phyloP scores from a whole-genome alignment of 2,113 vertebrate species.

The Dolichotis patagonum region DNA sequence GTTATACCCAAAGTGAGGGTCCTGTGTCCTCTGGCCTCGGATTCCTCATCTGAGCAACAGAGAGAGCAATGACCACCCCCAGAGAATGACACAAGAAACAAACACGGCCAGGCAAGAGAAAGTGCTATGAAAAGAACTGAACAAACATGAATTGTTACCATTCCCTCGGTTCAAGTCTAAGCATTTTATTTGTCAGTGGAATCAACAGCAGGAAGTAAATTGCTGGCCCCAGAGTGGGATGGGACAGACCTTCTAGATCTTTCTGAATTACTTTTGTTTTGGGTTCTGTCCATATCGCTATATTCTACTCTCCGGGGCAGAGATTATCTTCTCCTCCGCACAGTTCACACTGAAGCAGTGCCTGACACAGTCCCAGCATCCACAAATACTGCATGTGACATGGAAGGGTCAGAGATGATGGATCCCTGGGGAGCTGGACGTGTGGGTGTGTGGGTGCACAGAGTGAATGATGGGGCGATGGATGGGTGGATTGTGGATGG shows the following conservation, averaged over 20 bases:
- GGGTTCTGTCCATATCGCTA: not conserved
- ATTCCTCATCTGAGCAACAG: not conserved
- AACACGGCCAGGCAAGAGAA: not conserved
- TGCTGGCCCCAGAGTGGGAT: not conserved
- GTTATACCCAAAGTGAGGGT: rapidly evolving
- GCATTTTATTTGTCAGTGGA: not conserved
- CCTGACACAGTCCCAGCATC: not conserved
- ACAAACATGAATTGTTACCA: not conserved
- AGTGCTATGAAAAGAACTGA: not conserved
- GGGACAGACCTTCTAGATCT: not conserved
- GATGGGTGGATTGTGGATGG: not conserved
- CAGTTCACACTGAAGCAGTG: not conserved
- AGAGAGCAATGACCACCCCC: too few relatives aligned
- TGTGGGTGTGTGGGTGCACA: rapidly evolving
- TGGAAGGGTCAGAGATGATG: too few relatives aligned
- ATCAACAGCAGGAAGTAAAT: not conserved
- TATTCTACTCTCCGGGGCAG: not conserved
- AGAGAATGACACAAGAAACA: not conserved
- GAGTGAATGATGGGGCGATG: not conserved
- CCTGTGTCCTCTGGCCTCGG: not conserved
- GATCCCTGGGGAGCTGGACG: not conserved
- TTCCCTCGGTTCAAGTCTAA: too few relatives aligned
- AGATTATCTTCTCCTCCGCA: not conserved
- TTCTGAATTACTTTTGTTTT: not conserved
- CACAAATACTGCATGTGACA: not conserved